phyloP scores from a whole-genome alignment of 2,113 vertebrate species.

The Tor tambroides region DNA sequence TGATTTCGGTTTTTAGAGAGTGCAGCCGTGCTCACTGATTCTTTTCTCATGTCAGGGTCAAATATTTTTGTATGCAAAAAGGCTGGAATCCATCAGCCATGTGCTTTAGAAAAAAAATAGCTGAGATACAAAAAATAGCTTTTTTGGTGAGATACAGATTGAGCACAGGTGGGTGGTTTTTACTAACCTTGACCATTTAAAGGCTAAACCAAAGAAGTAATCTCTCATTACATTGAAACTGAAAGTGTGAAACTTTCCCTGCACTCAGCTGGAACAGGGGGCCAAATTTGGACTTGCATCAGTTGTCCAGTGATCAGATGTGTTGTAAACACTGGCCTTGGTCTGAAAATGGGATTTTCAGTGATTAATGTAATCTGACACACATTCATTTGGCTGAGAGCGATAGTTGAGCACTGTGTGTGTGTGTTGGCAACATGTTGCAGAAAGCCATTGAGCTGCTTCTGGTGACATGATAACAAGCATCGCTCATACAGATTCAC shows the following conservation, averaged over 20 bases:
- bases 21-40: not conserved
- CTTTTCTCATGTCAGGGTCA: constrained; percentile 3
- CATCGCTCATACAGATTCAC: not conserved
- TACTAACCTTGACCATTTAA: constrained; percentile 9
- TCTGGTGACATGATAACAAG: constrained; percentile 16
- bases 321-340: constrained; percentile 16
- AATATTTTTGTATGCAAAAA: constrained; percentile 17
- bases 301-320: not conserved
- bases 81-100: not conserved
- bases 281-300: constrained; percentile 19
- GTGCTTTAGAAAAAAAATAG: not conserved
- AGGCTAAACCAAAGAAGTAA: constrained; percentile 15
- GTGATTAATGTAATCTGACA: constrained; percentile 47
- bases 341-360: constrained; percentile 10
- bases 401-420: constrained; percentile 32
- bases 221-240: not conserved
- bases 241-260: not conserved
- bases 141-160: not conserved
- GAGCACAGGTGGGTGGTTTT: not conserved
- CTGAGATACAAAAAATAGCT: no score
- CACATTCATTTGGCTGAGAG: constrained; percentile 35
- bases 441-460: not conserved
- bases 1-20: not conserved
- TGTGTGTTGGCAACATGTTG: constrained; percentile 33
- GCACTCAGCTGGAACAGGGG: constrained; percentile 15